Base-by-base conservation (phyloP, 1,140 invertebrate genomes). In the Drosophila lacteicornis region DNA sequence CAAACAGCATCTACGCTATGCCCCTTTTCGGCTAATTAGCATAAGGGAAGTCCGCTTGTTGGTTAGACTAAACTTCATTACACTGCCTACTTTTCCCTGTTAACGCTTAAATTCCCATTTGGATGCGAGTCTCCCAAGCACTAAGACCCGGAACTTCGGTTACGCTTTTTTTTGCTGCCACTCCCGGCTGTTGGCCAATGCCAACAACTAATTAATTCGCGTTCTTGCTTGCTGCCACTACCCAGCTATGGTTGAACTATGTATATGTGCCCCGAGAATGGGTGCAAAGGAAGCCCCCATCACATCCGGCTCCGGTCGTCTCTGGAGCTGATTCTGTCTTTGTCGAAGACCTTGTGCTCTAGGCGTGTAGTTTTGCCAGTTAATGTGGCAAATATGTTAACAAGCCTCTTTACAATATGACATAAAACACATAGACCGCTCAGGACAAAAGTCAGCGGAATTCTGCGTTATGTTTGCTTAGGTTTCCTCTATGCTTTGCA, bases 371-470 rank as follows among this genome's bases (percentile, higher is more conserved):
- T 85, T 85, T 71, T 75, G 65, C 66, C 46, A 68, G 61, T 81
- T 85, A 86, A 86, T 86, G 79, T 80, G 60, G 57, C 75, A 80
- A 86, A 82, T 82, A 86, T 86, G 83, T 86, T 86, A 86, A 86
- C 83, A 86, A 80, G 82, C 82, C 76, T 67, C 67, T 86, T 86
- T 82, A 86, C 83, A 86, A 86, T 86, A 76, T 80, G 76, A 71
- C 79, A 87, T 86, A 80, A 86, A 86, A 79, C 33, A 40, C 43
- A 62, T 67, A 75, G 70, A 69, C 61, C 60, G 45, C 59, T 63
- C 40, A 53, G 49, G 43, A 75, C 66, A 88, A 70, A 75, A 83
- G 84, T 87, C 84, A 87, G 84, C 84, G 84, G 69, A 75, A 66
- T 83, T 88, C 47, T 70, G 63, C 69, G 60, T 56, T 46, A 61